phyloP scores from a whole-genome alignment of 2,888 invertebrate species.

The Campoplex capitator region DNA sequence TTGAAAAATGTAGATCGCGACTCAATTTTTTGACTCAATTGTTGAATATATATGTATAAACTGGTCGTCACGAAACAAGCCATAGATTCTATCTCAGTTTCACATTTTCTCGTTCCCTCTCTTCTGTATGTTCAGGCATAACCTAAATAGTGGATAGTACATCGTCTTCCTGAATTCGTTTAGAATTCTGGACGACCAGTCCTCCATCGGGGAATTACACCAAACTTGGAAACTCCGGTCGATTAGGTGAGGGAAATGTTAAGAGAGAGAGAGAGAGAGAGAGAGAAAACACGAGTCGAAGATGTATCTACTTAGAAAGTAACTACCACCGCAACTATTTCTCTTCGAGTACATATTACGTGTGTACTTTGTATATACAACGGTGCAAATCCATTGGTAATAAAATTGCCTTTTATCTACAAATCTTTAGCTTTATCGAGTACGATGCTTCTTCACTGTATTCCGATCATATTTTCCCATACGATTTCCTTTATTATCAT shows the following conservation, averaged over 20 bases:
- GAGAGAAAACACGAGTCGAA: conserved; percentile 29
- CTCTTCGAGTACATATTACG: conserved; percentile 28
- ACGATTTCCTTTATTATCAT: background rate
- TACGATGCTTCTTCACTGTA: background rate
- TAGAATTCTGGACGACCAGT: conserved; percentile 24
- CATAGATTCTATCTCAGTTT: background rate
- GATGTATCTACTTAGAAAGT: conserved; percentile 65
- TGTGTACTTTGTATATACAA: conserved; percentile 22
- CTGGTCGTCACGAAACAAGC: background rate
- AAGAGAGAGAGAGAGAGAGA: background rate
- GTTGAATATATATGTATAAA: background rate
- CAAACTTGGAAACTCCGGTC: conserved; percentile 53
- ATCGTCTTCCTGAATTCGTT: conserved; percentile 55
- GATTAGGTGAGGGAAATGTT: background rate
- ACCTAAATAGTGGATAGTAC: background rate
- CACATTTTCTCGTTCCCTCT: conserved; percentile 5
- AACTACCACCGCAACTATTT: conserved; percentile 37
- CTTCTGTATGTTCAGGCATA: conserved; percentile 5
- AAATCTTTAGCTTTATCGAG: background rate
- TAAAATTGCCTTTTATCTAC: conserved; percentile 15
- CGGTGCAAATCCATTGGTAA: background rate
- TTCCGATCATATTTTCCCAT: background rate
- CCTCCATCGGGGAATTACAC: conserved; percentile 45
- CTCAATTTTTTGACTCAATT: background rate
- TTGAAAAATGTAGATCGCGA: background rate